These are phyloP conservation scores for Leptodactylus fuscus DNA, from an alignment of 2,113 vertebrate species.

Conservation along the genomic window DNA sequence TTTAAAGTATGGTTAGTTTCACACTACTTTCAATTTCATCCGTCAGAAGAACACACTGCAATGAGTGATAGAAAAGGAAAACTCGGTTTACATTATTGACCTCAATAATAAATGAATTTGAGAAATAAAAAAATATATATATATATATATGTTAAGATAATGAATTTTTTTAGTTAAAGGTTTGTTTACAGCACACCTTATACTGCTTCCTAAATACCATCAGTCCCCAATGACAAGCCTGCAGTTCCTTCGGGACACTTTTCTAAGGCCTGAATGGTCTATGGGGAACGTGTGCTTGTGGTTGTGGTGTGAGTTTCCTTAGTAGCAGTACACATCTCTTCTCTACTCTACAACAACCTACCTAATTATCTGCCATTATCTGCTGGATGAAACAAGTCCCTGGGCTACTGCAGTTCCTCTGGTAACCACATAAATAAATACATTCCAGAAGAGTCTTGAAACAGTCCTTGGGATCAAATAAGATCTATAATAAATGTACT, in stretches of 20 bases:
- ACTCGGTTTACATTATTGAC: too few relatives aligned
- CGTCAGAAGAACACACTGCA: too few relatives aligned
- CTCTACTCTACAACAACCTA: constrained; percentile 48
- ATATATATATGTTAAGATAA: too few relatives aligned
- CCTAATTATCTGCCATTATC: constrained; percentile 54
- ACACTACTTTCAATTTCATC: too few relatives aligned
- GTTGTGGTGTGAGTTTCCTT: constrained; percentile 41
- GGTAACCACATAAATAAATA: constrained; percentile 57
- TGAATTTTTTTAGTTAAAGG: not conserved
- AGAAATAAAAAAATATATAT: not conserved
- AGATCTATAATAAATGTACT: not conserved
- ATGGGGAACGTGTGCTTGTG: not conserved
- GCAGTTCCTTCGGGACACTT: not conserved
- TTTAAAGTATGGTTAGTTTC: too few relatives aligned
- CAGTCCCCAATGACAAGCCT: not conserved
- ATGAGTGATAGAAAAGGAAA: too few relatives aligned
- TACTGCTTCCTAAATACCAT: constrained; percentile 6
- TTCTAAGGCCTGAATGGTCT: constrained; percentile 22
- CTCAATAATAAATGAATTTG: too few relatives aligned
- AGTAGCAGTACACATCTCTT: constrained; percentile 53
- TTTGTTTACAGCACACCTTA: constrained; percentile 43
- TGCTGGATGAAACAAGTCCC: constrained; percentile 28
- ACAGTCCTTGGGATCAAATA: not conserved
- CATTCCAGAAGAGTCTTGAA: constrained; percentile 50
- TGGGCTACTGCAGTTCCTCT: constrained; percentile 44